Percentiles rank a stretch among this genome's conserved stretches.
Conservation (phyloP, 2,888 invertebrate genomes). For the Lasiommata megera region DNA sequence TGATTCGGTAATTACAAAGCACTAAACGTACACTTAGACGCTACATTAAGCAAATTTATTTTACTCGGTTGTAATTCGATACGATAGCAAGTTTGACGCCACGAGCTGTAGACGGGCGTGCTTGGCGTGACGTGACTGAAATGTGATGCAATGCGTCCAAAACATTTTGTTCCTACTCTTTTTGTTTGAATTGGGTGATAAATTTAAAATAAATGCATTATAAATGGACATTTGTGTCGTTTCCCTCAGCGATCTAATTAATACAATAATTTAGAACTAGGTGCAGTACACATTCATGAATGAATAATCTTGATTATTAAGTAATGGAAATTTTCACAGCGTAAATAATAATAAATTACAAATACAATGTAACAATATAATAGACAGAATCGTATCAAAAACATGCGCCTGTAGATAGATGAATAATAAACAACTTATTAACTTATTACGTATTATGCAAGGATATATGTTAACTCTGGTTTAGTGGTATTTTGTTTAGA, state of each 20-base stretch:
- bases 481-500: too few relatives aligned
- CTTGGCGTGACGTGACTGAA: conserved; percentile 51
- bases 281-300: not conserved
- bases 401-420: too few relatives aligned
- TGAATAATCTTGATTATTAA: not conserved
- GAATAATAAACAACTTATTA: too few relatives aligned
- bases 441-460: too few relatives aligned
- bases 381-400: not conserved
- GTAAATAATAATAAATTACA: not conserved
- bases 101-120: conserved; percentile 39
- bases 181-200: not conserved
- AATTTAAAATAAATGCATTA: not conserved
- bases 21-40: conserved; percentile 64
- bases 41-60: conserved; percentile 71
- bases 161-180: not conserved
- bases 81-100: conserved; percentile 56
- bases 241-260: not conserved
- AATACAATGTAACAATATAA: not conserved
- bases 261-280: not conserved
- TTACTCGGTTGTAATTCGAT: conserved; percentile 66
- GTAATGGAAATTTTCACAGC: not conserved
- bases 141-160: conserved; percentile 17
- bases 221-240: not conserved
- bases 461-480: too few relatives aligned
- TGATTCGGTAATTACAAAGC: conserved; percentile 69